phyloP scores from a whole-genome alignment of 2,888 invertebrate genomes.

The Pomacea canaliculata region DNA sequence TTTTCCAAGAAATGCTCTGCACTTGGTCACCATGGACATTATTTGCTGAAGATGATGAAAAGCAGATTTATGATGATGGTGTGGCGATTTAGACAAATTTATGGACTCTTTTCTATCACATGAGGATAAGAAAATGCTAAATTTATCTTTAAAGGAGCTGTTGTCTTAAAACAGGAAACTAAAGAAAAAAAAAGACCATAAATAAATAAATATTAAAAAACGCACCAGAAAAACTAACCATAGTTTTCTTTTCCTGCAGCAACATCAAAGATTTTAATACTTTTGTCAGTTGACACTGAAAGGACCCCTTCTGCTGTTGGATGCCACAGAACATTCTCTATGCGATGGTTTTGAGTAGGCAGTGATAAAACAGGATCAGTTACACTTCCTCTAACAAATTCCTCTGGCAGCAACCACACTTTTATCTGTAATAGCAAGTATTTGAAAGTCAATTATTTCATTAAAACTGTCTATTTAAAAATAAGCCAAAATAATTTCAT shows the following conservation, averaged over 20 bases:
- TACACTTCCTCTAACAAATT: constrained; percentile 83
- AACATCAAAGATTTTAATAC: constrained; percentile 88
- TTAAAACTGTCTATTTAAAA: background rate
- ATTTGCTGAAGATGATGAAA: constrained; percentile 72
- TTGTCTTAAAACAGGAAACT: too few relatives aligned
- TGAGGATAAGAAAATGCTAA: too few relatives aligned
- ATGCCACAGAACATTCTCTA: constrained; percentile 92
- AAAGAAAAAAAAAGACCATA: too few relatives aligned
- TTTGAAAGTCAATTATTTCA: background rate
- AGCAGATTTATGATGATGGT: too few relatives aligned
- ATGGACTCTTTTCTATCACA: too few relatives aligned
- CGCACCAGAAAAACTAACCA: constrained; percentile 34
- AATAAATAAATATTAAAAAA: too few relatives aligned
- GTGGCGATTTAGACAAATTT: too few relatives aligned
- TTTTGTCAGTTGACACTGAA: constrained; percentile 85
- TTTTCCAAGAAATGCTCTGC: constrained; percentile 91
- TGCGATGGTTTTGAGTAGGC: constrained; percentile 81
- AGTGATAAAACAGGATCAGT: constrained; percentile 35
- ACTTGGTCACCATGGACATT: constrained; percentile 86
- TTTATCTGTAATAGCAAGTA: constrained; percentile 77
- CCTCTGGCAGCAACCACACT: constrained; percentile 89
- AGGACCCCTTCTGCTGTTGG: constrained; percentile 91
- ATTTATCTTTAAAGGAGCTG: too few relatives aligned
- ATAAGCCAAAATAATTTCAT: background rate
- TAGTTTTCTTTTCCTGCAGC: constrained; percentile 39